Evolutionary conservation across 2,888 invertebrate genomes (phyloP), one percentile per base, ranked within the genome.

Genomic region (Chydorus sphaericus): DNA sequence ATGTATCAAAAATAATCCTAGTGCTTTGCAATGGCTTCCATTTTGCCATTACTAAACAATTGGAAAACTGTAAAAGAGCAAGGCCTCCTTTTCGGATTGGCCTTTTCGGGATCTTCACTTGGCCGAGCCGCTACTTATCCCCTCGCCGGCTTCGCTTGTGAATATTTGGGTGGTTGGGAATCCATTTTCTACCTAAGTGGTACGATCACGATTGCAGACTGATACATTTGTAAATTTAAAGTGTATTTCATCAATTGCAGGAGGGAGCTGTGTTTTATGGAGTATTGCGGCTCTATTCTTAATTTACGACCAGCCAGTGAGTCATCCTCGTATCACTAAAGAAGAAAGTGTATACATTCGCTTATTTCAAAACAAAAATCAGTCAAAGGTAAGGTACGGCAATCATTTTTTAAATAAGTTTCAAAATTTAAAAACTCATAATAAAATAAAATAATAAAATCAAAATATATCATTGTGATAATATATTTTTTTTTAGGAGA

Each of bases 141-240:
- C 0, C 59, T 79, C 23, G 72, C 77, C 4, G 77, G 75, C 23
- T 68, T 73, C 18, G 65, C 81, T 6, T 80, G 80, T 63, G 68
- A 73, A 58, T 72, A 72, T 16, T n/a, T n/a, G n/a, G 74, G 73
- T 5, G 77, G 79, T n/a, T 81, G 81, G 81, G 72, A 74, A 2
- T 70, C 72, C 10, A 74, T 78, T 4, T 81, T 80, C 66, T 80
- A 80, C 65, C 66, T 74, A 11, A 67, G 78, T 55, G 76, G 76
- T 70, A 65, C n/a, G n/a, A n/a, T n/a, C n/a, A 7, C 20, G 8
- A 8, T 23, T 2, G 1, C 7, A 8, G n/a, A n/a, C n/a, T n/a
- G n/a, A n/a, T n/a, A n/a, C n/a, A n/a, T n/a, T n/a, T n/a, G n/a
- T n/a, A n/a, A n/a, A n/a, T n/a, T n/a, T n/a, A n/a, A n/a, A n/a